Evolutionary conservation across 2,888 invertebrate genomes (phyloP), one percentile per base, ranked within the genome.

Genomic region (Perdita meconis): DNA sequence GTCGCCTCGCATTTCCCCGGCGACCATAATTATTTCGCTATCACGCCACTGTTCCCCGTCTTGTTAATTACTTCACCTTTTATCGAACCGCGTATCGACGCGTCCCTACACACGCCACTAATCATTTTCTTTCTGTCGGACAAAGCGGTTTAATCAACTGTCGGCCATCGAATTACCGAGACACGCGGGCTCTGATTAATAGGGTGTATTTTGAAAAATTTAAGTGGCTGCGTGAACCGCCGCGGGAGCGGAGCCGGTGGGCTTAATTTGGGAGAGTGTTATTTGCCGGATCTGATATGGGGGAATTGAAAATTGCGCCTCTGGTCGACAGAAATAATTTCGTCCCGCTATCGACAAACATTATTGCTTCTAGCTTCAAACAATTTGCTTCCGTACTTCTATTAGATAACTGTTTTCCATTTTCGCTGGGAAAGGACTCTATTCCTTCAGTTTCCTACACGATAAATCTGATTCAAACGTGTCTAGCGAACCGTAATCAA

Each of bases 21-120:
- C 22, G 44, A 51, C 51, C 66, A 51, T 74, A 63, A 66, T 69
- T 57, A 84, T 78, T 75, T 42, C 34, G 69, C 74, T 69, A 81
- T 71, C 84, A 22, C 55, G 36, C 51, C 69, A 47, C n/a, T 40
- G 30, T 63, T 6, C 6, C 13, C 13, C 30, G 24, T 16, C 69
- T 44, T 38, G 77, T 82, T 85, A 74, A 85, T 85, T 79, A 83
- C 69, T 61, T 57, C 42, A 67, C 65, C n/a, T 70, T 70, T 79
- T 84, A 82, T 84, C 73, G 56, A 16, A 51, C 30, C 40, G 24
- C 22, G 30, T 60, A 72, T 78, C 60, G 22, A 19, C 56, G 44
- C 22, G 26, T 40, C 36, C 55, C 19, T 40, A 30, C 6, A 30
- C 55, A 42, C 22, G 42, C 44, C 30, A 50, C 53, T 69, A 74